Base-by-base conservation (phyloP, 2,113 vertebrate genomes). In the Pelecanoides urinatrix region DNA sequence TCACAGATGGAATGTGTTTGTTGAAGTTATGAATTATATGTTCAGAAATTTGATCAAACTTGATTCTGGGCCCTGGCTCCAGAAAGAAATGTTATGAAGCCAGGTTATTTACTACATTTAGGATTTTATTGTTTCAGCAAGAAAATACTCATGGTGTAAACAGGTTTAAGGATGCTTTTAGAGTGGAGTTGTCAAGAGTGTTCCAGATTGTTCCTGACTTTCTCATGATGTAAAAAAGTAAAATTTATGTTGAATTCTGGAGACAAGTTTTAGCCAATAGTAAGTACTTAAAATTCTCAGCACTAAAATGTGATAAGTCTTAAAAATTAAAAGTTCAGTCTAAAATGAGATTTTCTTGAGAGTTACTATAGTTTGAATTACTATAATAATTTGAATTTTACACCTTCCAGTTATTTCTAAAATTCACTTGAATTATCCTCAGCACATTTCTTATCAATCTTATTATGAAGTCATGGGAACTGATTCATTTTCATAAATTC, bases 361-460 rank as follows among this genome's bases (percentile, higher is more conserved):
- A 75, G 14, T 21, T 52, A 30, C 30, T 65, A 5, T 56, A 88
- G 14, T 52, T 92, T 76, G 21, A 92, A 82, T 83, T 80, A 36
- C 53, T 94, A 27, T n/a, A 72, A 79, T 91, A 88, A 85, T 79
- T 93, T 93, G 53, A 86, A 82, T 88, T 96, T 90, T 86, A 86
- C 50, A 66, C 44, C 66, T 91, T 96, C n/a, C 55, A 76, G 50
- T 80, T 81, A 80, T 80, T 93, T 95, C 16, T 82, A 90, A 88
- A 94, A 93, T 70, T 70, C 20, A 47, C 6, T 83, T 52, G 14
- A 86, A 93, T 95, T 90, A 86, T 86, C 96, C 71, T 97, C 34
- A 55, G 34, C 25, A 75, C 44, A 90, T 82, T 95, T 90, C 22
- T 91, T 94, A 89, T 78, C 62, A 86, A 47, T 76, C n/a, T 93